Conservation (phyloP, 1,140 invertebrate species). For the Spodoptera frugiperda region DNA sequence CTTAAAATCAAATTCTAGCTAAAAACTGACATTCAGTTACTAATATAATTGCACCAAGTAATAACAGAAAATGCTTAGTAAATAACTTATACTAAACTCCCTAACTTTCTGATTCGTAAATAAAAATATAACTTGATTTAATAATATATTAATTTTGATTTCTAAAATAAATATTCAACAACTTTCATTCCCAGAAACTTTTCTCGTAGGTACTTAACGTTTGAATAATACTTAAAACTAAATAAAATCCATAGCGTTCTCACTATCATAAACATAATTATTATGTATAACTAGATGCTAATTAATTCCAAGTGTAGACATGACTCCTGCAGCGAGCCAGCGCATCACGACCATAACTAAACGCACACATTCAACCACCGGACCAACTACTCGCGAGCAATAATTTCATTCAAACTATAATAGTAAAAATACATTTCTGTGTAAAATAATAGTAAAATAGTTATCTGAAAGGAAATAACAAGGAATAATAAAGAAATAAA, state of each 20-base stretch:
- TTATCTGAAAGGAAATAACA: conserved; percentile 55
- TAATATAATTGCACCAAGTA: conserved; percentile 80
- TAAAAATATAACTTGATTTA: conserved; percentile 60
- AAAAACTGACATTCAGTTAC: conserved; percentile 65
- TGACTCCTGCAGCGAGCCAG: not conserved
- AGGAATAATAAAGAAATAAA: conserved; percentile 43
- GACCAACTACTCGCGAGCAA: conserved; percentile 57
- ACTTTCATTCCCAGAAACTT: conserved; percentile 58
- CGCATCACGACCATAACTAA: conserved; percentile 12
- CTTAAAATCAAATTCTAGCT: conserved; percentile 55
- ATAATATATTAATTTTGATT: conserved; percentile 76
- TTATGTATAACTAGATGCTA: conserved; percentile 45
- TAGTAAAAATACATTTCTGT: conserved; percentile 56
- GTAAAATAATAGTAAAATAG: conserved; percentile 67
- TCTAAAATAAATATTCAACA: conserved; percentile 71
- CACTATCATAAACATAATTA: conserved; percentile 56
- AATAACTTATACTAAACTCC: conserved; percentile 55
- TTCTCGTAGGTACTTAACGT: conserved; percentile 45
- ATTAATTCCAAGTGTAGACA: conserved; percentile 21
- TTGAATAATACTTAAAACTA: conserved; percentile 57
- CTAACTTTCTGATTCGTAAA: conserved; percentile 59
- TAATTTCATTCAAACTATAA: conserved; percentile 68
- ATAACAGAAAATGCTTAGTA: conserved; percentile 76
- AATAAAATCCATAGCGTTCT: conserved; percentile 60
- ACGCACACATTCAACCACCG: not conserved